Percentiles rank a stretch among this genome's conserved stretches.
These are phyloP conservation scores for Dorcus hopei DNA, from an alignment of 2,888 invertebrate species.

Conservation along the genomic window DNA sequence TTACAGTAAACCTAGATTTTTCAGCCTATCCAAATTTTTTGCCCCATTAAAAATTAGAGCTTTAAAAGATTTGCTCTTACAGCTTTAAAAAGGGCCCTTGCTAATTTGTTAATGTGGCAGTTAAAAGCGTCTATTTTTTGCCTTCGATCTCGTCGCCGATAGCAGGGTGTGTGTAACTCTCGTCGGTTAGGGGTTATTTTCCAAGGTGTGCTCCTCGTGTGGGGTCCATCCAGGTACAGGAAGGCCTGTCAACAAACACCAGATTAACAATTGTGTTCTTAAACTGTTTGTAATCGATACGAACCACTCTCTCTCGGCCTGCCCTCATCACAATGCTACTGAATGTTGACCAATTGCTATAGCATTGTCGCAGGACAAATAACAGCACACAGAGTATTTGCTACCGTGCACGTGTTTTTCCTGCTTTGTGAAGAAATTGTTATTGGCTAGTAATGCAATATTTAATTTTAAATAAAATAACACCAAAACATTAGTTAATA, in stretches of 20 bases:
- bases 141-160: constrained; percentile 1
- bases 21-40: no score
- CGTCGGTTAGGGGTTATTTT: constrained; percentile 5
- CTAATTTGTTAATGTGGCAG: constrained; percentile 3
- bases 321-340: background rate
- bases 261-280: constrained; percentile 49
- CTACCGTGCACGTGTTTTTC: background rate
- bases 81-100: no score
- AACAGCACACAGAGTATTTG: background rate
- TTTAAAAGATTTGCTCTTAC: no score
- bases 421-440: no score
- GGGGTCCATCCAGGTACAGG: constrained; percentile 39
- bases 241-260: constrained; percentile 47
- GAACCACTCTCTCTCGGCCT: background rate
- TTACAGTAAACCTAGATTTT: no score
- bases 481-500: no score
- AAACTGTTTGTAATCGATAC: constrained; percentile 48
- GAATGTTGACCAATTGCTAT: background rate
- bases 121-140: background rate
- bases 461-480: no score
- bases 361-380: background rate
- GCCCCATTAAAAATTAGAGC: no score
- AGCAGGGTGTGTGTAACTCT: constrained; percentile 1
- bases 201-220: constrained; percentile 41
- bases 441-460: no score